Conservation (phyloP, 2,113 vertebrate species). For the Macrotis lagotis region DNA sequence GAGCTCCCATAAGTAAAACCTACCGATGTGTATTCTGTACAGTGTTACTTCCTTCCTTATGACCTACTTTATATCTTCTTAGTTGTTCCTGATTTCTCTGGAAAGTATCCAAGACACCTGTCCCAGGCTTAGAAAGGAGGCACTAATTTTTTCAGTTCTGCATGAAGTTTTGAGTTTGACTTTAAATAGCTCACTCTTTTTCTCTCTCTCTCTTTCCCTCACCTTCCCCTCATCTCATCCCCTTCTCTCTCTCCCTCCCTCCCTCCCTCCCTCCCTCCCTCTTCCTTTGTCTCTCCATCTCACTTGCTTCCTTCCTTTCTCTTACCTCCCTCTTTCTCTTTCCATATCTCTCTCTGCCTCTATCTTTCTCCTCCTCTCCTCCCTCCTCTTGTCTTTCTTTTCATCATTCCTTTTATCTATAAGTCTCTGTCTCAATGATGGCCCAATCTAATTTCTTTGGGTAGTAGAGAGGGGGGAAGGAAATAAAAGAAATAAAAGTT, state of each 20-base stretch:
- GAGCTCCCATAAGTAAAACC: background rate
- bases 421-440: background rate
- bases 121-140: background rate
- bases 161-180: background rate
- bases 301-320: too few relatives aligned
- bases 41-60: conserved; percentile 36
- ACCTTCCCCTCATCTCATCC: too few relatives aligned
- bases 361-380: background rate
- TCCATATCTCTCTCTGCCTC: too few relatives aligned
- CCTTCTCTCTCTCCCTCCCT: background rate
- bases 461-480: background rate
- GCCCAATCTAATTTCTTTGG: background rate
- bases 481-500: background rate
- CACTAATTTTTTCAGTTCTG: background rate
- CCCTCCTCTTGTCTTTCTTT: too few relatives aligned
- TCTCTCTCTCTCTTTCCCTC: background rate
- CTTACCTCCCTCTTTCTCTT: background rate
- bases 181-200: background rate
- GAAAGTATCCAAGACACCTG: background rate
- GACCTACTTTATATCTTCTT: conserved; percentile 43
- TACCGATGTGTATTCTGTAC: background rate
- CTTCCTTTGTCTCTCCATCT: too few relatives aligned
- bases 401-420: background rate
- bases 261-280: background rate
- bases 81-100: conserved; percentile 29